These are phyloP conservation scores for Epizoanthus illoricatus DNA, from an alignment of 92 coral and sea anemone species.

Conservation along the genomic window DNA sequence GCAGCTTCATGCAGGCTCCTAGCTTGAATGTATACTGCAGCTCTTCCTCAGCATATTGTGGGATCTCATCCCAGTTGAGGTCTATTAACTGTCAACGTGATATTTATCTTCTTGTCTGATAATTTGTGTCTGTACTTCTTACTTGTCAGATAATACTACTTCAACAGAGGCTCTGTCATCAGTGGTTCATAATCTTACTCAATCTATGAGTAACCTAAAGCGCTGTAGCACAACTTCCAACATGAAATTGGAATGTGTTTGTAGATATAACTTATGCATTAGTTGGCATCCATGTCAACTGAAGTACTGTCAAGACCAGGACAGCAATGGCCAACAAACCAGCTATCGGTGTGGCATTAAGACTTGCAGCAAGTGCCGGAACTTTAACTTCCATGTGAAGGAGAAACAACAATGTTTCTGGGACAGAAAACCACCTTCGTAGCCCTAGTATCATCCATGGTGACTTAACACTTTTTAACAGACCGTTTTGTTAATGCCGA, in stretches of 20 bases:
- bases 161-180: slow-evolving; percentile 48
- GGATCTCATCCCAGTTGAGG: no score
- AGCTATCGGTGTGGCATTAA: slow-evolving; percentile 95
- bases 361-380: slow-evolving; percentile 92
- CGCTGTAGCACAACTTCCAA: slow-evolving; percentile 66
- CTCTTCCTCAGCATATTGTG: no score
- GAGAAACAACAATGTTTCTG: slow-evolving; percentile 87
- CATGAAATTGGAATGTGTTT: slow-evolving; percentile 67
- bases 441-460: no score
- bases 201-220: slow-evolving; percentile 54
- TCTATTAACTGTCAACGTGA: no score
- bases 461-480: no score
- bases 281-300: slow-evolving; percentile 97
- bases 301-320: slow-evolving; percentile 84
- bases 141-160: slow-evolving; percentile 57
- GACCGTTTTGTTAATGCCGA: no score
- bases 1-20: no score
- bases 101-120: no score
- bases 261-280: slow-evolving; percentile 73
- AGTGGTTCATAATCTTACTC: slow-evolving; percentile 63
- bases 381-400: slow-evolving; percentile 76
- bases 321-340: slow-evolving; percentile 51
- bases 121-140: not conserved
- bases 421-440: slow-evolving; percentile 48
- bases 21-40: no score